phyloP scores from a whole-genome alignment of 1,140 invertebrate genomes.

The Cherax destructor region DNA sequence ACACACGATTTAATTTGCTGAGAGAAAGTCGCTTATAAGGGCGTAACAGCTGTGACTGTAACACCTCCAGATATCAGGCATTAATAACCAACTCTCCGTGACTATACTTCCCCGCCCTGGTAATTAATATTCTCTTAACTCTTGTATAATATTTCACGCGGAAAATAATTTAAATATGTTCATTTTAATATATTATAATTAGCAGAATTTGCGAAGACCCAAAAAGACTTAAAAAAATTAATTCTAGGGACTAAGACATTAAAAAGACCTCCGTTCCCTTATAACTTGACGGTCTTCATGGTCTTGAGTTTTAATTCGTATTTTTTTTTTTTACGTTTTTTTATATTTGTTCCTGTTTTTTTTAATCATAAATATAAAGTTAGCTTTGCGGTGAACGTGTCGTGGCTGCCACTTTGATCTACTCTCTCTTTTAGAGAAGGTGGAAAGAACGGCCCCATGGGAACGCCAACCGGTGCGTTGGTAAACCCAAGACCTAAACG shows the following conservation, averaged over 20 bases:
- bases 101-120: neutral
- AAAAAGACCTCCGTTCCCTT: too few relatives aligned
- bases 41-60: neutral
- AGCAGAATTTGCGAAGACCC: neutral
- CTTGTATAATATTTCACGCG: neutral
- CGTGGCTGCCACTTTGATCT: too few relatives aligned
- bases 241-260: neutral
- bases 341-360: too few relatives aligned
- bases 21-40: neutral
- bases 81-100: neutral
- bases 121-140: neutral
- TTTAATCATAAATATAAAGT: too few relatives aligned
- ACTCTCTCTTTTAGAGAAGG: too few relatives aligned
- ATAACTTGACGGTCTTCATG: too few relatives aligned
- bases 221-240: neutral
- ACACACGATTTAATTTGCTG: neutral
- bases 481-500: too few relatives aligned
- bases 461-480: too few relatives aligned
- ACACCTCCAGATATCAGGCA: neutral
- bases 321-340: too few relatives aligned
- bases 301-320: too few relatives aligned
- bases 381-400: too few relatives aligned
- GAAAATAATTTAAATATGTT: neutral
- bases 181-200: neutral
- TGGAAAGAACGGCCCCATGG: too few relatives aligned